Conservation (phyloP, 2,113 vertebrate species). For the Phalacrocorax carbo region DNA sequence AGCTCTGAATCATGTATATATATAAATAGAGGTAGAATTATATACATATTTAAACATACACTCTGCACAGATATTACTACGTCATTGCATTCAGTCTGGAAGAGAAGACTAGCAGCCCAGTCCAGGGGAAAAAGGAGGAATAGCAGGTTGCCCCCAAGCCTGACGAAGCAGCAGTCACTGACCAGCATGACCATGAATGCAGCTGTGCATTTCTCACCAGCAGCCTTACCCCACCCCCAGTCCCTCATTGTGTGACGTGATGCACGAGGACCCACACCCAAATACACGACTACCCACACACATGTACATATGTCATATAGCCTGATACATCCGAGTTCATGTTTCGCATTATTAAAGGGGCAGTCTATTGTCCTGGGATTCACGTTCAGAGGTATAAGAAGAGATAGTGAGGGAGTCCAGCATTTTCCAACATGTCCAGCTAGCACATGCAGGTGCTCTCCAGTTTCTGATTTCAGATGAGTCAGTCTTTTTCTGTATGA, state of each 20-base stretch:
- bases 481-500: background rate
- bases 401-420: background rate
- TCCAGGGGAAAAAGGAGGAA: background rate
- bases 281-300: rapidly evolving
- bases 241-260: background rate
- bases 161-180: rapidly evolving
- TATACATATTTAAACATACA: too few relatives aligned
- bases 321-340: background rate
- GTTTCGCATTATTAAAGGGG: background rate
- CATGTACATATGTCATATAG: rapidly evolving
- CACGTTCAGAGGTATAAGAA: background rate
- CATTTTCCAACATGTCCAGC: background rate
- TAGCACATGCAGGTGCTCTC: background rate
- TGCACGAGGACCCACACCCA: background rate
- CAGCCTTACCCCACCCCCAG: background rate
- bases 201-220: rapidly evolving
- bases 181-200: rapidly evolving
- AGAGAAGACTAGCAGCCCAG: background rate
- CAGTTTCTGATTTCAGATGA: background rate
- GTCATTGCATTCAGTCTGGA: background rate
- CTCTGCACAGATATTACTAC: background rate
- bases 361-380: background rate
- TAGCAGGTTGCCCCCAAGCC: background rate
- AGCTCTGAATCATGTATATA: background rate
- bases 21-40: too few relatives aligned